Conservation (phyloP, 2,113 vertebrate genomes). For the Gobiocypris rarus region DNA sequence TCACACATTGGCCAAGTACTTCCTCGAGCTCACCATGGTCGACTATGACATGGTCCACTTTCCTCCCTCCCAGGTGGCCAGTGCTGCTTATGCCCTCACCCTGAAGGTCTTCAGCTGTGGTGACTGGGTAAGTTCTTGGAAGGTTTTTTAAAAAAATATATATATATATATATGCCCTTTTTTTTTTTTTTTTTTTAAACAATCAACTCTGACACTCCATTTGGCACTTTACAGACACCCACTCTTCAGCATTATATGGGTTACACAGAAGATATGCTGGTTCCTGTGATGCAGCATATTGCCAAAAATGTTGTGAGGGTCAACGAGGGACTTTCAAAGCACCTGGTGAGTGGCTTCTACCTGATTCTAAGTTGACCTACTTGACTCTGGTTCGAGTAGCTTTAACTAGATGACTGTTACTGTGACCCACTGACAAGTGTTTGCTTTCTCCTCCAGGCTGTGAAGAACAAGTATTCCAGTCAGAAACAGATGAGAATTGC, state of each 20-base stretch:
- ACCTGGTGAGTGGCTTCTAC: conserved; percentile 73
- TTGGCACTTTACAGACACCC: conserved; percentile 62
- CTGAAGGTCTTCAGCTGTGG: conserved; percentile 78
- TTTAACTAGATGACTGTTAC: not conserved
- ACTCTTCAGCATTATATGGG: conserved; percentile 77
- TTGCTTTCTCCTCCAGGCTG: conserved; percentile 67
- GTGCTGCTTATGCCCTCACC: conserved; percentile 81
- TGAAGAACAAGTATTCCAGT: conserved; percentile 84
- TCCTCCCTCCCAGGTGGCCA: conserved; percentile 81
- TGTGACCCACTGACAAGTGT: not conserved
- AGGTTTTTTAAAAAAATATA: no score
- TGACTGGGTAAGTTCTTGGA: conserved; percentile 77
- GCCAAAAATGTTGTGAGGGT: conserved; percentile 86
- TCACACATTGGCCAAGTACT: conserved; percentile 82
- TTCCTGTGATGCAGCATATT: conserved; percentile 82
- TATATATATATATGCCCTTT: no score
- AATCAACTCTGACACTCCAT: rapidly evolving
- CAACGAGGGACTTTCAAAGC: conserved; percentile 75
- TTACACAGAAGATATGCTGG: conserved; percentile 76
- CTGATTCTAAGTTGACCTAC: not conserved
- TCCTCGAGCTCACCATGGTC: conserved; percentile 85
- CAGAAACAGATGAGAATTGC: conserved; percentile 79
- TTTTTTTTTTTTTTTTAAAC: no score
- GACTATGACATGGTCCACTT: conserved; percentile 88
- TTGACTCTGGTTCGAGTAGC: not conserved